phyloP scores from a whole-genome alignment of 2,888 invertebrate genomes.

The Liodrosophila aerea region DNA sequence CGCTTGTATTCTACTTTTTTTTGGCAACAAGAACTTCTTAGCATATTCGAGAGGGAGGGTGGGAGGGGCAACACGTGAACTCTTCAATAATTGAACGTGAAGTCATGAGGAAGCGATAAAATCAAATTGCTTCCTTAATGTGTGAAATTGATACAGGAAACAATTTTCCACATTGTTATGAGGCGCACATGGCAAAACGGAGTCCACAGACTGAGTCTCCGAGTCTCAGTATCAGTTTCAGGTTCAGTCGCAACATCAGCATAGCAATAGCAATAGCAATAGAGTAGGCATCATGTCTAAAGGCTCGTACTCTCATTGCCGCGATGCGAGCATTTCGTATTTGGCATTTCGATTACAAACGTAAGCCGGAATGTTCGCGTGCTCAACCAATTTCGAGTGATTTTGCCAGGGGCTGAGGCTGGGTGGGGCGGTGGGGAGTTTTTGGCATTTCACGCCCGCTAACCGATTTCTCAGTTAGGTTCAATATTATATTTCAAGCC shows the following conservation, averaged over 20 bases:
- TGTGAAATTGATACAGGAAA: conserved; percentile 82
- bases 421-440: background rate
- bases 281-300: conserved; percentile 39
- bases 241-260: conserved; percentile 6
- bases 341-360: conserved; percentile 63
- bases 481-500: conserved; percentile 70
- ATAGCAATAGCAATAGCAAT: conserved; percentile 29
- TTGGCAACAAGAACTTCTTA: conserved; percentile 35
- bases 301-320: conserved; percentile 24
- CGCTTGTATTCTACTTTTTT: conserved; percentile 10
- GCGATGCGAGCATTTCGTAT: conserved; percentile 14
- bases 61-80: conserved; percentile 72
- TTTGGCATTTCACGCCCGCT: conserved; percentile 42
- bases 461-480: conserved; percentile 49
- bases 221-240: conserved; percentile 4
- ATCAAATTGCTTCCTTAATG: conserved; percentile 82
- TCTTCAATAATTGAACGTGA: conserved; percentile 80
- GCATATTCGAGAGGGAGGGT: background rate
- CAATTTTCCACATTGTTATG: conserved; percentile 81
- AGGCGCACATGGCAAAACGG: conserved; percentile 67
- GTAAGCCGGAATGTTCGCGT: conserved; percentile 52
- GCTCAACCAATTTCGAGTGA: conserved; percentile 55
- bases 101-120: conserved; percentile 81
- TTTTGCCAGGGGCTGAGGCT: conserved; percentile 32
- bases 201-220: background rate